Conservation (phyloP, 2,888 invertebrate species). For the Pocota personata region DNA sequence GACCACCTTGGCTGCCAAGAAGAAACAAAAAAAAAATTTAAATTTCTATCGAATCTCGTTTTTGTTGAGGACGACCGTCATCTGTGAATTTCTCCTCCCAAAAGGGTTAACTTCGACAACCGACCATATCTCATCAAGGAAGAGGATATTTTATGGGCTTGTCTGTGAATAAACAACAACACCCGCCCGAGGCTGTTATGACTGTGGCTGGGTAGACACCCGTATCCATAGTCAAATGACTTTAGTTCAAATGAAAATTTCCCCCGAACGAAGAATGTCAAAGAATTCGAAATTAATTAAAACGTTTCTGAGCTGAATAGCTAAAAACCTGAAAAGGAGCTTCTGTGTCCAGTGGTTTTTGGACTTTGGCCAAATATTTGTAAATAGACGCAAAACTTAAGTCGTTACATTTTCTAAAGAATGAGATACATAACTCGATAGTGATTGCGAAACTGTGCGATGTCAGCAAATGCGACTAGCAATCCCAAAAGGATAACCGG, state of each 20-base stretch:
- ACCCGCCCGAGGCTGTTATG: background rate
- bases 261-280: background rate
- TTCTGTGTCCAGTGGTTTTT: constrained; percentile 28
- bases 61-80: constrained; percentile 36
- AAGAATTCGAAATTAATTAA: constrained; percentile 69
- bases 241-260: constrained; percentile 44
- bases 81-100: constrained; percentile 23
- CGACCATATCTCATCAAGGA: constrained; percentile 58
- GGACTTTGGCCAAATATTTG: constrained; percentile 60
- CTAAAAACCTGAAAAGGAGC: constrained; percentile 6
- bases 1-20: background rate
- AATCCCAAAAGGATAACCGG: constrained; percentile 49
- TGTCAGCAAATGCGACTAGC: constrained; percentile 24
- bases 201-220: background rate
- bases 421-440: constrained; percentile 26
- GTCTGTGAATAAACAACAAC: constrained; percentile 15
- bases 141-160: constrained; percentile 21
- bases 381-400: background rate
- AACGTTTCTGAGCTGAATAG: constrained; percentile 42
- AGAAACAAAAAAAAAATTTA: background rate
- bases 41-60: constrained; percentile 34
- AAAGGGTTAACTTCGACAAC: constrained; percentile 44
- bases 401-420: constrained; percentile 37
- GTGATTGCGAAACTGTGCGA: constrained; percentile 12
- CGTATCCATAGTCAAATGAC: constrained; percentile 18